These are phyloP conservation scores for Columba livia DNA, from an alignment of 2,113 vertebrate species.

Conservation along the genomic window DNA sequence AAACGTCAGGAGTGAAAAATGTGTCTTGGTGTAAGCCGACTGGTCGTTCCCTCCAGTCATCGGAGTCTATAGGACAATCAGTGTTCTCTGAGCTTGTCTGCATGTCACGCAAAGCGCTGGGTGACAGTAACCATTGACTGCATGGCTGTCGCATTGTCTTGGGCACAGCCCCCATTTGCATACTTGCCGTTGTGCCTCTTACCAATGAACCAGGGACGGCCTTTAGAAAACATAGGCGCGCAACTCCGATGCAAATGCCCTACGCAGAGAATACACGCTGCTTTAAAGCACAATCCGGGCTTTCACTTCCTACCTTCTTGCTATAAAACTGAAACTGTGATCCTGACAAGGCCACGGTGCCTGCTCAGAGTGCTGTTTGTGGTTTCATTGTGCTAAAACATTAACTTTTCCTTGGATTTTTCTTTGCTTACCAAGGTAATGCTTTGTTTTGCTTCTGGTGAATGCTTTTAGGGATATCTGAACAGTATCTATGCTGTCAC, in stretches of 20 bases:
- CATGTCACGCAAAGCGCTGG: slow-evolving; percentile 61
- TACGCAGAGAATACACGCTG: not conserved
- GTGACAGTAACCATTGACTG: slow-evolving; percentile 73
- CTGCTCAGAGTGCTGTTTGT: not conserved
- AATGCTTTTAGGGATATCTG: not conserved
- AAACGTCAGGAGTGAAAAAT: slow-evolving; percentile 78
- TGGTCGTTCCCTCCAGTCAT: slow-evolving; percentile 65
- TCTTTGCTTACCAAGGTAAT: not conserved
- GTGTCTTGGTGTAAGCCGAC: slow-evolving; percentile 73
- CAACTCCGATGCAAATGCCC: slow-evolving; percentile 23
- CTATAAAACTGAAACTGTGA: not conserved
- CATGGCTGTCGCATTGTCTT: slow-evolving; percentile 59
- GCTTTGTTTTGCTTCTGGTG: not conserved
- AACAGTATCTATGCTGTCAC: not conserved
- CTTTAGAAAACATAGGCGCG: not conserved
- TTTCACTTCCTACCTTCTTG: slow-evolving; percentile 10
- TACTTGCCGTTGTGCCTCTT: slow-evolving; percentile 54
- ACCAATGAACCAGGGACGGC: slow-evolving; percentile 37
- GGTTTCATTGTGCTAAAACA: not conserved
- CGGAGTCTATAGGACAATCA: slow-evolving; percentile 64
- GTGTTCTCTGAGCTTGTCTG: slow-evolving; percentile 70
- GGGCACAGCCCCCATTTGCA: slow-evolving; percentile 61
- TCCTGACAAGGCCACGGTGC: not conserved
- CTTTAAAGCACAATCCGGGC: not conserved
- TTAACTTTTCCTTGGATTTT: not conserved